Conservation (phyloP, 2,888 invertebrate species). For the Seladonia tumulorum region DNA sequence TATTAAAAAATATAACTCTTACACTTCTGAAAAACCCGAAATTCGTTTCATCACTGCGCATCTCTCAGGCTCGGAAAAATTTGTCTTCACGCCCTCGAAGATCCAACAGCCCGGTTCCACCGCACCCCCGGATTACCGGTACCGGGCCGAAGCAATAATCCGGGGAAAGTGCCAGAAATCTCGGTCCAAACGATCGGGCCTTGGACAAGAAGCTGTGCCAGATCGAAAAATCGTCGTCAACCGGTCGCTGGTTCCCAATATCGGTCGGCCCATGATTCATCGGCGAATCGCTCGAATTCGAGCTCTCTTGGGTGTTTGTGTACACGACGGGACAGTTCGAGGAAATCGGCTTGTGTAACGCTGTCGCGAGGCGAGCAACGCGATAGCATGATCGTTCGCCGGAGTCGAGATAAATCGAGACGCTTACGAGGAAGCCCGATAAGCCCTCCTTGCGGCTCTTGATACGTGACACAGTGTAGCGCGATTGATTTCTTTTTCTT, state of each 20-base stretch:
- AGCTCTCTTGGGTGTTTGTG: not conserved
- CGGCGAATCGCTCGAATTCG: not conserved
- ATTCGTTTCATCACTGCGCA: not conserved
- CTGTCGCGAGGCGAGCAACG: not conserved
- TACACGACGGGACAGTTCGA: not conserved
- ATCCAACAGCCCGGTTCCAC: not conserved
- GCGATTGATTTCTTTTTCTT: constrained; percentile 60
- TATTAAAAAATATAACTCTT: too few relatives aligned
- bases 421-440: constrained; percentile 47
- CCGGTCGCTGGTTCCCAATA: not conserved
- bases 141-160: not conserved
- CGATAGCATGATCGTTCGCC: not conserved
- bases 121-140: not conserved
- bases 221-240: not conserved
- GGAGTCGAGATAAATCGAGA: constrained; percentile 48
- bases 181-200: not conserved
- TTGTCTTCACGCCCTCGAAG: not conserved
- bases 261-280: not conserved
- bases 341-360: not conserved
- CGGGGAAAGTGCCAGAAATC: not conserved
- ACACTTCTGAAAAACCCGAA: not conserved
- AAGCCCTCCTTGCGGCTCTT: constrained; percentile 31
- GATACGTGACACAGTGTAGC: constrained; percentile 60
- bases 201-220: not conserved
- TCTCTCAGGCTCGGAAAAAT: not conserved